Evolutionary conservation across 2,113 vertebrate genomes (phyloP).

Genomic region (Azemiops feae): DNA sequence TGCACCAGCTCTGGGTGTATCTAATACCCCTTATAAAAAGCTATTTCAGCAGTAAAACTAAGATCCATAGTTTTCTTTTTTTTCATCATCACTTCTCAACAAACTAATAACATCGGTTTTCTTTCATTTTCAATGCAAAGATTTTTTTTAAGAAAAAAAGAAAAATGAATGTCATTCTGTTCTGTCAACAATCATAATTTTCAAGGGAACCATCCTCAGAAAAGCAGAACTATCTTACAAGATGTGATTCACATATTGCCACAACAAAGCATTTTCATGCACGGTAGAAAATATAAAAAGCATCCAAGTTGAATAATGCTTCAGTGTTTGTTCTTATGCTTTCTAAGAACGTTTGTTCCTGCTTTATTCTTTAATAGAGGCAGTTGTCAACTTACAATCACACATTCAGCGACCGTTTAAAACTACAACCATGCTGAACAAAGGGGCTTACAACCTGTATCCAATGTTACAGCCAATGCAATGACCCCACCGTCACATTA

Average conservation of each 20-base stretch:
- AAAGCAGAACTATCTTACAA: slow-evolving; percentile 18
- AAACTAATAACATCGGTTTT: slow-evolving; percentile 65
- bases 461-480: neutral
- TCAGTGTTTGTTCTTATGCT: slow-evolving; percentile 11
- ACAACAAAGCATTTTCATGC: slow-evolving; percentile 36
- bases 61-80: slow-evolving; percentile 74
- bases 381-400: neutral
- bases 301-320: slow-evolving; percentile 2
- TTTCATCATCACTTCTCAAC: slow-evolving; percentile 68
- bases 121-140: slow-evolving; percentile 68
- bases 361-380: neutral
- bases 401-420: neutral
- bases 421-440: neutral
- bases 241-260: slow-evolving; percentile 35
- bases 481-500: neutral
- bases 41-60: slow-evolving; percentile 75
- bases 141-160: slow-evolving; percentile 57
- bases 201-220: slow-evolving; percentile 51
- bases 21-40: slow-evolving; percentile 78
- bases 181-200: slow-evolving; percentile 38
- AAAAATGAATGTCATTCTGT: slow-evolving; percentile 58
- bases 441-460: neutral
- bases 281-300: slow-evolving; percentile 39
- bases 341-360: slow-evolving; percentile 14
- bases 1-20: slow-evolving; percentile 67